These are phyloP conservation scores for Asteroscopus sphinx DNA, from an alignment of 2,888 invertebrate species.

Conservation along the genomic window DNA sequence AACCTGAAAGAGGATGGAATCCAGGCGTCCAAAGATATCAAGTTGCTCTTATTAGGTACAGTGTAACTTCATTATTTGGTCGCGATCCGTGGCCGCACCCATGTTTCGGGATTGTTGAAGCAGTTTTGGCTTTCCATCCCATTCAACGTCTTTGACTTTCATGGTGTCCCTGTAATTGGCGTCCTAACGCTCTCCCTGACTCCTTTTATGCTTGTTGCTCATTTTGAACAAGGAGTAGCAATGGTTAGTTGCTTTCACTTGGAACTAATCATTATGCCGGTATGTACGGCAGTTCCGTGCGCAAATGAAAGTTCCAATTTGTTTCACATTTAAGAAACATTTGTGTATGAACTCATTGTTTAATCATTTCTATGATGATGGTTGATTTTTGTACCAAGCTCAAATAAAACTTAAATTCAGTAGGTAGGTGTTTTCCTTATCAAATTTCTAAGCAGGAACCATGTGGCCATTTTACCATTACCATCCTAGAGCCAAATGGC, in stretches of 20 bases:
- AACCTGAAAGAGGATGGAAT: slow-evolving; percentile 99
- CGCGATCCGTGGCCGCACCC: slow-evolving; percentile 79
- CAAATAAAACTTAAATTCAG: slow-evolving; percentile 18
- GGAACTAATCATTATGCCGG: slow-evolving; percentile 79
- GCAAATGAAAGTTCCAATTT: slow-evolving; percentile 79
- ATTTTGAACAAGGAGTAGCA: slow-evolving; percentile 34
- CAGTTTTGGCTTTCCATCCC: slow-evolving; percentile 49
- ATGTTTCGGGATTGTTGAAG: slow-evolving; percentile 65
- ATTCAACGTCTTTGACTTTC: slow-evolving; percentile 38
- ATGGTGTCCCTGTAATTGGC: slow-evolving; percentile 39
- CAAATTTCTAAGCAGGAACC: slow-evolving; percentile 33
- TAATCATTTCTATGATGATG: slow-evolving; percentile 47
- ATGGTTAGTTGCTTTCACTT: slow-evolving; percentile 75
- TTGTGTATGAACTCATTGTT: slow-evolving; percentile 52
- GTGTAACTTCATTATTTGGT: slow-evolving; percentile 52
- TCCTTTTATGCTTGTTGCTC: slow-evolving; percentile 34
- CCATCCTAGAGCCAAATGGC: slow-evolving; percentile 1
- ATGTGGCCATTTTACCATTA: slow-evolving; percentile 14
- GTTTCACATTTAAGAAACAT: slow-evolving; percentile 67
- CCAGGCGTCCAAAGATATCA: slow-evolving; percentile 99
- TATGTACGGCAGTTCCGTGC: slow-evolving; percentile 76
- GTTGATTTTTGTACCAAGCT: slow-evolving; percentile 39
- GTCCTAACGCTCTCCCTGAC: slow-evolving; percentile 32
- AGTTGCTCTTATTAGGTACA: slow-evolving; percentile 98
- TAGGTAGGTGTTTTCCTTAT: slow-evolving; percentile 40